A percentile compares a stretch with the other conserved stretches of the same genome.
phyloP scores from a whole-genome alignment of 2,888 invertebrate genomes.

The Pollenia angustigena region DNA sequence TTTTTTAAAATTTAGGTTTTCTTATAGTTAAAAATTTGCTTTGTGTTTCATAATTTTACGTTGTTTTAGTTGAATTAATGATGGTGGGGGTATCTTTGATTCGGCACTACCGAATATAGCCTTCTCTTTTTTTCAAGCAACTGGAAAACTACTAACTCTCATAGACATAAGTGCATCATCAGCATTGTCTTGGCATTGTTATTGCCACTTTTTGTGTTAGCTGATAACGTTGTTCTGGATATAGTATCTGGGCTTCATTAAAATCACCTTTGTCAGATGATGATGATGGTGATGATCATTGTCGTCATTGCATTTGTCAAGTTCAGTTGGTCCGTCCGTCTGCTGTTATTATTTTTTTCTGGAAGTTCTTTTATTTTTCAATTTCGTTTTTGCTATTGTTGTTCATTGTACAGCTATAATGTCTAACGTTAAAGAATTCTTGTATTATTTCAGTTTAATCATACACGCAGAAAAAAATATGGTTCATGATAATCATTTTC shows the following conservation, averaged over 20 bases:
- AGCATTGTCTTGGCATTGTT: slow-evolving; percentile 56
- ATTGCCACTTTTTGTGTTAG: slow-evolving; percentile 30
- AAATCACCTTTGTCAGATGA: slow-evolving; percentile 15
- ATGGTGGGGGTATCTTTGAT: too few relatives aligned
- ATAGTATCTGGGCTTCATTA: slow-evolving; percentile 21
- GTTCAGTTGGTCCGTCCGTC: slow-evolving; percentile 21
- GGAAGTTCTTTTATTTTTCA: slow-evolving; percentile 53
- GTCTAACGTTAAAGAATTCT: slow-evolving; percentile 4
- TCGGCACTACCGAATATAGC: too few relatives aligned
- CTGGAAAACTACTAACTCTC: slow-evolving; percentile 12
- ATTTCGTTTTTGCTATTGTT: slow-evolving; percentile 7
- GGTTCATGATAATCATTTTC: too few relatives aligned
- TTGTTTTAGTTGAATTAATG: too few relatives aligned
- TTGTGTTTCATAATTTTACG: too few relatives aligned
- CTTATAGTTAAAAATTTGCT: too few relatives aligned
- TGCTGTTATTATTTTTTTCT: slow-evolving; percentile 56
- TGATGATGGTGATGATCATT: slow-evolving; percentile 8
- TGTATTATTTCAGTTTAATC: not conserved
- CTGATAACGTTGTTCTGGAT: slow-evolving; percentile 16
- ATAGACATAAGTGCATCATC: slow-evolving; percentile 40
- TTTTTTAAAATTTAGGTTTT: too few relatives aligned
- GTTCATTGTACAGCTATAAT: not conserved
- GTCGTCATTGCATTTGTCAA: slow-evolving; percentile 38
- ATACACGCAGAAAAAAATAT: not conserved
- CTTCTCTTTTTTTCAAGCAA: slow-evolving; percentile 1